Base-by-base conservation (phyloP, 2,113 vertebrate species). In the Coptodon bakossiorum region DNA sequence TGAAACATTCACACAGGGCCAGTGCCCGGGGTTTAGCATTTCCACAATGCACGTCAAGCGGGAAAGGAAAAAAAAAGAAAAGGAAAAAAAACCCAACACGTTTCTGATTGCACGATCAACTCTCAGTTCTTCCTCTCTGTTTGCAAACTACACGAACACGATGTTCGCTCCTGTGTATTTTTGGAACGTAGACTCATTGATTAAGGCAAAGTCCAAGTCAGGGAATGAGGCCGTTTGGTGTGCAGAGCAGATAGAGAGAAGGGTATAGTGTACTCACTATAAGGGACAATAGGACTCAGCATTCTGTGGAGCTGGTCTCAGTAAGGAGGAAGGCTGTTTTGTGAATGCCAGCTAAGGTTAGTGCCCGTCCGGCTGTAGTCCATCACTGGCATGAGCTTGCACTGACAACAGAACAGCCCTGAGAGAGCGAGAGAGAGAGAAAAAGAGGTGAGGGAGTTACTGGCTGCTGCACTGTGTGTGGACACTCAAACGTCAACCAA, bases 281-380 rank as follows among this genome's bases (percentile, higher is more conserved):
- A 97, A 90, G 96, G 96, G 86, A 96, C 96, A 96, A 96, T 96
- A 80, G 96, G 96, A 96, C 96, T 97, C 96, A 97, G 96, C 96
- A 97, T 97, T 97, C 96, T 97, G 96, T 92, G 96, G 94, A 94
- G 92, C 95, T 96, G 95, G 95, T 96, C 94, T 96, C 93, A 93
- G 89, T 96, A 93, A 95, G 85, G 94, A 94, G 91, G 93, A 96
- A 92, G 94, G 94, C 93, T 93, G 94, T 93, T 95, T 93, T 84
- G 93, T 88, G 92, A 95, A 95, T 89, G 90, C 94, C 95, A 93
- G 94, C 91, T 93, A 90, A 89, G 93, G 91, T 96, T 94, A 96
- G 95, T 83, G 86, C 92, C 92, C 93, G 87, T 95, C 92, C 92
- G 86, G 92, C 94, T 94, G 95, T 92, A 90, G 94, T 96, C 96